Percentiles rank a stretch among this genome's conserved stretches.
Evolutionary conservation across 2,113 vertebrate genomes (phyloP).

Genomic region (Morone saxatilis): DNA sequence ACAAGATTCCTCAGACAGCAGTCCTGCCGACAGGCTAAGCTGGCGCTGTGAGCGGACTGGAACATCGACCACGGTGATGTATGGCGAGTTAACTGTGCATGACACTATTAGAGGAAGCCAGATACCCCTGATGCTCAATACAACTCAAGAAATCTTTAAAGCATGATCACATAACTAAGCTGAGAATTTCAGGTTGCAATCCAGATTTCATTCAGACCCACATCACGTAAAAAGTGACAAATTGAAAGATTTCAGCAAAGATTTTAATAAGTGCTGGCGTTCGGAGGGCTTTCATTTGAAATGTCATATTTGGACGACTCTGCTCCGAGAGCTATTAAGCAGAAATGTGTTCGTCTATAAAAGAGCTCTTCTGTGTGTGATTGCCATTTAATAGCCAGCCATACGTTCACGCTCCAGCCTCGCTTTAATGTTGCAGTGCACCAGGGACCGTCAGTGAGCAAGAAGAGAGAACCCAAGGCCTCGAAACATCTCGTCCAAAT

Average conservation of each 20-base stretch:
- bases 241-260: slow-evolving; percentile 62
- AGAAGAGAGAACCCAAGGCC: slow-evolving; percentile 50
- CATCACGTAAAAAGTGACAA: slow-evolving; percentile 55
- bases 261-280: slow-evolving; percentile 63
- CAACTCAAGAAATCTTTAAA: slow-evolving; percentile 6
- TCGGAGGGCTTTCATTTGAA: slow-evolving; percentile 61
- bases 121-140: slow-evolving; percentile 5
- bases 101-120: slow-evolving; percentile 41
- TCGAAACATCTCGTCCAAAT: slow-evolving; percentile 66
- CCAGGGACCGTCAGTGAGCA: slow-evolving; percentile 29
- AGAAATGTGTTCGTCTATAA: slow-evolving; percentile 74
- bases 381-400: slow-evolving; percentile 77
- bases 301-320: slow-evolving; percentile 72
- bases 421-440: slow-evolving; percentile 62
- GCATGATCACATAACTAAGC: slow-evolving; percentile 31
- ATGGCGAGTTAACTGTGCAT: slow-evolving; percentile 44
- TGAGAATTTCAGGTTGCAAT: slow-evolving; percentile 36
- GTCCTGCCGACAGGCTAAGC: slow-evolving; percentile 1
- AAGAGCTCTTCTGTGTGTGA: slow-evolving; percentile 72
- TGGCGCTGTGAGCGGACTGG: neutral
- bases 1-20: slow-evolving; percentile 2
- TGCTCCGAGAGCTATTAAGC: slow-evolving; percentile 72
- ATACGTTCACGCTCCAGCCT: slow-evolving; percentile 68
- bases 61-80: neutral
- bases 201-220: slow-evolving; percentile 32